These are phyloP conservation scores for Trichogramma pretiosum DNA, from an alignment of 1,140 invertebrate genomes.

Conservation along the genomic window DNA sequence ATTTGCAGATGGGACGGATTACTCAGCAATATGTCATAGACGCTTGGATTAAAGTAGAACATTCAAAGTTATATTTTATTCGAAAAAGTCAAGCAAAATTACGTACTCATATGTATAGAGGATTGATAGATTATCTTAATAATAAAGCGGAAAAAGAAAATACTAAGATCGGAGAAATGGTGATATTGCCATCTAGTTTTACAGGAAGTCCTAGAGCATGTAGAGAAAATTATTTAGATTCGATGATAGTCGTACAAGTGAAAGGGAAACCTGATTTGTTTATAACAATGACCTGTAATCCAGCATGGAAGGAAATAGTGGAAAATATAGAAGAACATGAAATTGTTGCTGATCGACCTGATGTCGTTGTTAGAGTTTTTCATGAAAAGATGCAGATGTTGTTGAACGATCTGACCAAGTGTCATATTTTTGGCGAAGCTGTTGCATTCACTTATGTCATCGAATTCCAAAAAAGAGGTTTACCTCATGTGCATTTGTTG, in stretches of 20 bases:
- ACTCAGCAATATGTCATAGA: background rate
- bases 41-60: background rate
- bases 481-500: constrained; percentile 3
- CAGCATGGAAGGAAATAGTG: constrained; percentile 21
- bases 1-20: background rate
- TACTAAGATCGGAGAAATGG: constrained; percentile 4
- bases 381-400: background rate
- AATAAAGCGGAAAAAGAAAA: constrained; percentile 2
- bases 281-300: constrained; percentile 1
- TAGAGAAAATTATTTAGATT: constrained; percentile 12
- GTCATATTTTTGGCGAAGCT: constrained; percentile 6
- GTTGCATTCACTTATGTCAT: background rate
- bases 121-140: constrained; percentile 15
- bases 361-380: constrained; percentile 3
- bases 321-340: constrained; percentile 29
- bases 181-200: constrained; percentile 15
- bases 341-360: constrained; percentile 30
- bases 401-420: background rate
- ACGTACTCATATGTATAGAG: constrained; percentile 10
- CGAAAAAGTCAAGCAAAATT: constrained; percentile 11
- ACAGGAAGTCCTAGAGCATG: constrained; percentile 6
- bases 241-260: constrained; percentile 6
- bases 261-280: background rate
- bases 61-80: background rate
- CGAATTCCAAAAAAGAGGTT: background rate